phyloP scores from a whole-genome alignment of 2,888 invertebrate genomes.

The Trichopoda pennipes region DNA sequence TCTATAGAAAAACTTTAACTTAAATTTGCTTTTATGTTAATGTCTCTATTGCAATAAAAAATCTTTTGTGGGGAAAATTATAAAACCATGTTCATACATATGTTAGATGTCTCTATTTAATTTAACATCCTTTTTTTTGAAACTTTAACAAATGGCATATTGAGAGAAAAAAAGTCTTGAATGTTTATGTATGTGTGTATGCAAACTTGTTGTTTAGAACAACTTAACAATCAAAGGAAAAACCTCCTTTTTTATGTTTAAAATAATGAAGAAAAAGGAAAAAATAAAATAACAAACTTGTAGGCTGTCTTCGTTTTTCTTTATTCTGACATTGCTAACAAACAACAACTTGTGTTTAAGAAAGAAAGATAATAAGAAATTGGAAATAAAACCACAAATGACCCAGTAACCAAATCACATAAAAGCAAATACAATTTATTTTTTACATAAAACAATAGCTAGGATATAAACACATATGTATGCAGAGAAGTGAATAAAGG shows the following conservation, averaged over 20 bases:
- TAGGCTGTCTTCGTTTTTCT: not conserved
- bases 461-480: too few relatives aligned
- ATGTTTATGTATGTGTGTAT: not conserved
- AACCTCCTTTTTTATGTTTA: slow-evolving; percentile 54
- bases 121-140: not conserved
- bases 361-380: slow-evolving; percentile 24
- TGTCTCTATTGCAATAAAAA: too few relatives aligned
- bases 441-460: not conserved
- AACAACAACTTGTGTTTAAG: not conserved
- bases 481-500: not conserved
- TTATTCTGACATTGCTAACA: not conserved
- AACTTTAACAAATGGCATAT: not conserved
- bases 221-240: not conserved
- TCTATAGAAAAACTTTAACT: too few relatives aligned
- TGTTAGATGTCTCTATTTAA: slow-evolving; percentile 14
- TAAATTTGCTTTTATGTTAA: too few relatives aligned
- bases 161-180: not conserved
- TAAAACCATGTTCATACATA: not conserved
- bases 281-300: slow-evolving; percentile 10
- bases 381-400: slow-evolving; percentile 41
- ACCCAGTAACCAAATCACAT: slow-evolving; percentile 32
- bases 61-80: not conserved
- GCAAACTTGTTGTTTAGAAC: slow-evolving; percentile 11
- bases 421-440: not conserved
- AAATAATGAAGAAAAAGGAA: slow-evolving; percentile 18